phyloP scores from a whole-genome alignment of 2,797 vertebrate genomes.

The Megalops cyprinoides region DNA sequence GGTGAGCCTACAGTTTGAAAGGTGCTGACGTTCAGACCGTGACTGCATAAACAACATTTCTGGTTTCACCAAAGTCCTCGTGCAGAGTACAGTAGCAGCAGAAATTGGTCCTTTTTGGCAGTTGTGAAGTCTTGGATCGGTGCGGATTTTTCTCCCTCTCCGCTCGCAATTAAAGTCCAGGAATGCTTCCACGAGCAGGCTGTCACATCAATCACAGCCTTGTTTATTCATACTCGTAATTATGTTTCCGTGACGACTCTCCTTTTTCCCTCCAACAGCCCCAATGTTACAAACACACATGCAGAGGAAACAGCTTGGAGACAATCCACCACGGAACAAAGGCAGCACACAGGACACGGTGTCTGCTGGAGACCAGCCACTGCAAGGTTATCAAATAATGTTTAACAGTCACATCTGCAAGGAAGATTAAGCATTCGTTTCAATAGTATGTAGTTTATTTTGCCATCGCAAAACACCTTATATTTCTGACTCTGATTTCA shows the following conservation, averaged over 20 bases:
- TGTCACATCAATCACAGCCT: slow-evolving; percentile 63
- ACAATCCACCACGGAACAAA: slow-evolving; percentile 15
- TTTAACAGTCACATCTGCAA: neutral
- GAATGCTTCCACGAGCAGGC: slow-evolving; percentile 48
- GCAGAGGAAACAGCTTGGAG: slow-evolving; percentile 26
- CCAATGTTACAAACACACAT: slow-evolving; percentile 21
- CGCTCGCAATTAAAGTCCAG: slow-evolving; percentile 51
- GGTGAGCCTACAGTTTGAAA: too few species aligned
- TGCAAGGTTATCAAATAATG: too few species aligned
- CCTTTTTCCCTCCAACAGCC: slow-evolving; percentile 20
- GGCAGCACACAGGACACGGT: neutral
- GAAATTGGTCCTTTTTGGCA: slow-evolving; percentile 20
- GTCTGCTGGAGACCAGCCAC: neutral
- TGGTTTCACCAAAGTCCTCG: too few species aligned
- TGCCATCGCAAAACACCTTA: too few species aligned
- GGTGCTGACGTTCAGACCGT: slow-evolving; percentile 19
- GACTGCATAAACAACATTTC: neutral
- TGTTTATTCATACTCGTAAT: slow-evolving; percentile 62
- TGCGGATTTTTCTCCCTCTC: slow-evolving; percentile 47
- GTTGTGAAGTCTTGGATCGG: slow-evolving; percentile 9
- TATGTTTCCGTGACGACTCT: slow-evolving; percentile 53
- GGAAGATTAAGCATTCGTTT: neutral
- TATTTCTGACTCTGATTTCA: neutral
- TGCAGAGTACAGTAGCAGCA: neutral
- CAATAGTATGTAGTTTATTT: neutral